Conservation (phyloP, 1,140 invertebrate genomes). For the Bombus turneri region DNA sequence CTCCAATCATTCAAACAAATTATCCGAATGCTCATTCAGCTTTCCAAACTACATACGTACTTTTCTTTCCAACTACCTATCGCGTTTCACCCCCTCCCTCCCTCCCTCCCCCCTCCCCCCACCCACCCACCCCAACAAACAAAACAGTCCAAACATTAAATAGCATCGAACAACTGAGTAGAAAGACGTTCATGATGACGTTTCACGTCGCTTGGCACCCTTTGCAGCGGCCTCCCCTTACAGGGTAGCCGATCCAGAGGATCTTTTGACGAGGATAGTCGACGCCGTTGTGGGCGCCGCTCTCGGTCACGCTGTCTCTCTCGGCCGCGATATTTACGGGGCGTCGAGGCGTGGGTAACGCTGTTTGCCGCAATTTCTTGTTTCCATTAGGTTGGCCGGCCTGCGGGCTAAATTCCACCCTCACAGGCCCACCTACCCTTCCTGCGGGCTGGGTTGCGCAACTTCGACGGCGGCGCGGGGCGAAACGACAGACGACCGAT, state of each 20-base stretch:
- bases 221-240: background rate
- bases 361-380: slow-evolving; percentile 83
- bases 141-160: background rate
- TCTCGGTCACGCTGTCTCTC: slow-evolving; percentile 30
- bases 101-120: too few relatives aligned
- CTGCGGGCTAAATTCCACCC: slow-evolving; percentile 80
- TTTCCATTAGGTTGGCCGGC: slow-evolving; percentile 82
- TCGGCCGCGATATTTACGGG: slow-evolving; percentile 77
- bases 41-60: background rate
- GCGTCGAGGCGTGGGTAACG: slow-evolving; percentile 80
- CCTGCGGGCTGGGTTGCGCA: slow-evolving; percentile 68
- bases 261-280: slow-evolving; percentile 60
- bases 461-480: slow-evolving; percentile 71
- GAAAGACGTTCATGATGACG: background rate
- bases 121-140: background rate
- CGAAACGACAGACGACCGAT: slow-evolving; percentile 31
- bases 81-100: too few relatives aligned
- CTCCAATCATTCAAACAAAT: background rate
- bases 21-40: background rate
- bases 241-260: slow-evolving; percentile 27
- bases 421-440: slow-evolving; percentile 52
- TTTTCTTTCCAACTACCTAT: background rate
- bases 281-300: slow-evolving; percentile 6
- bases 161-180: background rate
- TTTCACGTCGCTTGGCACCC: background rate